These are phyloP conservation scores for Cydia fagiglandana DNA, from an alignment of 1,140 invertebrate genomes.

Conservation along the genomic window DNA sequence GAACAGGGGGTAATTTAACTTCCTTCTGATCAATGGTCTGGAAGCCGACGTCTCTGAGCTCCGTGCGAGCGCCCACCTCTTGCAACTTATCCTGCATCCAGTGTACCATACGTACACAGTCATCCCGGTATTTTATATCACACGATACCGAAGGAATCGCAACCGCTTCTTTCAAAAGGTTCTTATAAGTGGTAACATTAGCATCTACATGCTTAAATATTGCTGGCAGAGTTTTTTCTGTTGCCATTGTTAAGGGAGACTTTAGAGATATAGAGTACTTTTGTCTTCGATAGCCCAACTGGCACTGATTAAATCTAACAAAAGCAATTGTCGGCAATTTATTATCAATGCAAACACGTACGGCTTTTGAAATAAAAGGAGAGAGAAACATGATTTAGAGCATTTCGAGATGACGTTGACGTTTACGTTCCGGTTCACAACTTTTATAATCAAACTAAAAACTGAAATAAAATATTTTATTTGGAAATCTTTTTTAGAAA, in stretches of 20 bases:
- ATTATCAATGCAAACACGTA: conserved; percentile 39
- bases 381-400: conserved; percentile 27
- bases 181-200: conserved; percentile 89
- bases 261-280: conserved; percentile 47
- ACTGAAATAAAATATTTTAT: too few species aligned
- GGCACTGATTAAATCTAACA: conserved; percentile 34
- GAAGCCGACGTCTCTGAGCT: conserved; percentile 90
- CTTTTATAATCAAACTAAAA: too few species aligned
- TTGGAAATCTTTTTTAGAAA: too few species aligned
- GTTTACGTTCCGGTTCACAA: background rate
- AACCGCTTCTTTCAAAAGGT: conserved; percentile 91
- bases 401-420: conserved; percentile 16
- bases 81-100: conserved; percentile 89
- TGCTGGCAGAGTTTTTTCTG: conserved; percentile 56
- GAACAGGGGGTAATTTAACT: conserved; percentile 91
- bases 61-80: conserved; percentile 86
- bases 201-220: conserved; percentile 87
- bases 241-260: conserved; percentile 55
- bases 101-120: conserved; percentile 85
- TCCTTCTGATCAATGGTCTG: conserved; percentile 87
- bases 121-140: conserved; percentile 88
- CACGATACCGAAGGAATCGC: conserved; percentile 98
- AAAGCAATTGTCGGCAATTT: conserved; percentile 50
- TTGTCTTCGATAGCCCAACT: conserved; percentile 32
- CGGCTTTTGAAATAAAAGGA: conserved; percentile 26